These are phyloP conservation scores for Vanessa atalanta DNA, from an alignment of 1,140 invertebrate genomes.

Conservation along the genomic window DNA sequence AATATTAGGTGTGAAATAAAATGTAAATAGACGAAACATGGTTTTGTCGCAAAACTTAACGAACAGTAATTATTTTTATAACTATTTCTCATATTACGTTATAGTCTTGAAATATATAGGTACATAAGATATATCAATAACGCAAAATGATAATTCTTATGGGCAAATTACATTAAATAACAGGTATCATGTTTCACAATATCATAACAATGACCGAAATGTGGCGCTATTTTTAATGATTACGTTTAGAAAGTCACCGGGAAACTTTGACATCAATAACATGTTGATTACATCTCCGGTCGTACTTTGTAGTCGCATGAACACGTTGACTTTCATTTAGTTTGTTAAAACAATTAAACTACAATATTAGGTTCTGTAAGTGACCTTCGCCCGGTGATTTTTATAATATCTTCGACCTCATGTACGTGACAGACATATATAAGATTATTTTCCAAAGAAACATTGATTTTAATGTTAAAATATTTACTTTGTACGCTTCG, in stretches of 20 bases:
- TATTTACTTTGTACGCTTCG: too few relatives aligned
- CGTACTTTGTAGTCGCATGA: neutral
- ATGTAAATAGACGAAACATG: conserved; percentile 18
- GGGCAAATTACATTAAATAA: neutral
- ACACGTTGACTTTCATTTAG: conserved; percentile 8
- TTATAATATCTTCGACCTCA: too few relatives aligned
- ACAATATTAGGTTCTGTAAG: neutral
- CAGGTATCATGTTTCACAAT: neutral
- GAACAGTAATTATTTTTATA: neutral
- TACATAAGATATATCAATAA: neutral
- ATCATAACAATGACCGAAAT: neutral
- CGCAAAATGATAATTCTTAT: neutral
- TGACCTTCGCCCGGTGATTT: too few relatives aligned
- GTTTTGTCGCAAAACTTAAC: conserved; percentile 5
- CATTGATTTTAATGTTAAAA: too few relatives aligned
- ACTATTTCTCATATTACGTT: neutral
- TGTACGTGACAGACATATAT: too few relatives aligned
- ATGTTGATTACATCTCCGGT: conserved; percentile 15
- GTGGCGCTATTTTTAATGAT: conserved; percentile 10
- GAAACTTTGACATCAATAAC: conserved; percentile 30
- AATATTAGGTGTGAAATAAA: conserved; percentile 34
- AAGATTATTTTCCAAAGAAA: too few relatives aligned
- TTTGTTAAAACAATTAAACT: neutral
- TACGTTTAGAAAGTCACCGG: conserved; percentile 29
- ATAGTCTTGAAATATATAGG: neutral